Evolutionary conservation across 2,113 vertebrate species (phyloP).

Genomic region (Muntiacus muntjak): DNA sequence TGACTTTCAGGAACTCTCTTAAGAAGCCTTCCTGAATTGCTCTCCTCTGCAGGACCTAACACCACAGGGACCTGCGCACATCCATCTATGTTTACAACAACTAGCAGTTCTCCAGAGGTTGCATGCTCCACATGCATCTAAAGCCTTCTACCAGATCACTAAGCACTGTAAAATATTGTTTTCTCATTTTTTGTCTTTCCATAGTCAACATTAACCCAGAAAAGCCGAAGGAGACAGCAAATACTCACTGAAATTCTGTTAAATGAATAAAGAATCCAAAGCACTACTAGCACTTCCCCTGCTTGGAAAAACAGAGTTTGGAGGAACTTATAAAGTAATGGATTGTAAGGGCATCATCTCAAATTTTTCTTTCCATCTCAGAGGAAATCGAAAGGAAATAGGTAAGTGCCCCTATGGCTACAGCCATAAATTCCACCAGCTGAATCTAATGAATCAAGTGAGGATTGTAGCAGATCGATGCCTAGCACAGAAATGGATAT

Average conservation of each 20-base stretch:
- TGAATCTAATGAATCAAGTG: constrained; percentile 44
- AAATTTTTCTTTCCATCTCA: constrained; percentile 40
- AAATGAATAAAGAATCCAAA: neutral
- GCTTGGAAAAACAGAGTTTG: neutral
- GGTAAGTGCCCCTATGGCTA: constrained; percentile 33
- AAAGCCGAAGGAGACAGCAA: neutral
- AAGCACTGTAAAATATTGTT: neutral
- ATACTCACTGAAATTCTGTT: neutral
- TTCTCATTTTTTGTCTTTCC: neutral
- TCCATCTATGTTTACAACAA: neutral
- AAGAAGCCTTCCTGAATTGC: neutral
- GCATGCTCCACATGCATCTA: neutral
- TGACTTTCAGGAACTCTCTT: neutral
- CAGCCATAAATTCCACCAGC: constrained; percentile 49
- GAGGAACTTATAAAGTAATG: constrained; percentile 18
- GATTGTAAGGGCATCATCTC: constrained; percentile 8
- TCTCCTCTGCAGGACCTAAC: neutral
- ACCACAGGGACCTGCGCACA: neutral
- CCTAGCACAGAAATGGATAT: constrained; percentile 25
- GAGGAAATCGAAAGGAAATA: constrained; percentile 60
- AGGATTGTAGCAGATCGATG: constrained; percentile 28
- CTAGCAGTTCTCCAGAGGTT: neutral
- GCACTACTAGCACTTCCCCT: neutral
- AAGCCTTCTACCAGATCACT: neutral
- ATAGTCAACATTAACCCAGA: neutral